These are phyloP conservation scores for Seriola rivoliana DNA, from an alignment of 2,113 vertebrate species.

Conservation along the genomic window DNA sequence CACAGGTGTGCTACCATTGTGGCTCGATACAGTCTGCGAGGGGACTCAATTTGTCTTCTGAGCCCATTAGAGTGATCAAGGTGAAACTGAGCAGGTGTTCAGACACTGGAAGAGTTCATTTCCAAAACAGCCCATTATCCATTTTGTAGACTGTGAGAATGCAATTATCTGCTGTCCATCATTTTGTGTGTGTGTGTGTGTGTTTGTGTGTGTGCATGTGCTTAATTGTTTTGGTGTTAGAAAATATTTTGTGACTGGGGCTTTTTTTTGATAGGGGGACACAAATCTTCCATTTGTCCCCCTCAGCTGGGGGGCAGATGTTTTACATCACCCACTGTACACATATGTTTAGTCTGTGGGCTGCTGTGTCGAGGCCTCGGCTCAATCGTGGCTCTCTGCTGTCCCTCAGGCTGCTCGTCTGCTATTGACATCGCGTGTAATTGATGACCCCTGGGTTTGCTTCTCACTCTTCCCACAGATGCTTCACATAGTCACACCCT, in stretches of 20 bases:
- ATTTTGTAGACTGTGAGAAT: background rate
- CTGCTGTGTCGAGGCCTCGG: background rate
- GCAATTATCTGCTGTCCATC: constrained; percentile 1
- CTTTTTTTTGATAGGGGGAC: background rate
- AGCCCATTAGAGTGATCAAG: constrained; percentile 46
- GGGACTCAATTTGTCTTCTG: constrained; percentile 44
- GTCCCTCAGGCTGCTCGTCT: constrained; percentile 23
- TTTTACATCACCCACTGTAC: background rate
- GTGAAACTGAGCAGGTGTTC: constrained; percentile 54
- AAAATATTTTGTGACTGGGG: background rate
- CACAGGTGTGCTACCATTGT: constrained; percentile 46
- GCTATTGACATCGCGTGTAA: constrained; percentile 30
- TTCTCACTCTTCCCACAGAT: constrained; percentile 5
- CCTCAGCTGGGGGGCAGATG: background rate
- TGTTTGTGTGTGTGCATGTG: no score
- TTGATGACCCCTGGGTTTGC: constrained; percentile 31
- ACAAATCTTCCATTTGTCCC: background rate
- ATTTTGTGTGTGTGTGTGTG: background rate
- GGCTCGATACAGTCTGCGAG: constrained; percentile 33
- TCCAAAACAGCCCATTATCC: constrained; percentile 20
- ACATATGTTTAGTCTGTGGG: constrained; percentile 30
- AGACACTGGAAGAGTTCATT: background rate
- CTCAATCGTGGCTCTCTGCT: constrained; percentile 15
- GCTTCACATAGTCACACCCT: background rate
- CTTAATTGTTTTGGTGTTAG: no score